phyloP scores from a whole-genome alignment of 1,140 invertebrate genomes.

The Aphelenchoides fujianensis region DNA sequence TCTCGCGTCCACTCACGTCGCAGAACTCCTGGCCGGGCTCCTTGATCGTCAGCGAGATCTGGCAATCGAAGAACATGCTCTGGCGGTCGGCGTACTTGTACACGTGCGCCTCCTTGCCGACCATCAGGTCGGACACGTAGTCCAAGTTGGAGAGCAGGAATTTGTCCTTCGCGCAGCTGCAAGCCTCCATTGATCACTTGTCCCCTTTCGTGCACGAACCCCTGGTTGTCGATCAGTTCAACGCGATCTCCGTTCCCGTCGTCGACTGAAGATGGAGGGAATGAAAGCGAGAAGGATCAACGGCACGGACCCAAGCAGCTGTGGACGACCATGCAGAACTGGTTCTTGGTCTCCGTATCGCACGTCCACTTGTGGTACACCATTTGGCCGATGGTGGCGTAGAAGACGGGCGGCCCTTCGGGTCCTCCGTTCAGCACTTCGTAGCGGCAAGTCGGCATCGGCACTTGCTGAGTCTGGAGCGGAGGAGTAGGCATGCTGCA shows the following conservation, averaged over 20 bases:
- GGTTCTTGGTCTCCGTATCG: conserved; percentile 53
- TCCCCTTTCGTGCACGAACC: conserved; percentile 42
- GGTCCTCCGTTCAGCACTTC: conserved; percentile 58
- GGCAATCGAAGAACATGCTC: conserved; percentile 61
- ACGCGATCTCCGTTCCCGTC: conserved; percentile 58
- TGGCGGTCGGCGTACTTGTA: conserved; percentile 60
- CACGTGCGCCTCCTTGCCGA: conserved; percentile 60
- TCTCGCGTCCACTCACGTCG: conserved; percentile 41
- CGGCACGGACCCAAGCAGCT: conserved; percentile 20
- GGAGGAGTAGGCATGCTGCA: conserved; percentile 45
- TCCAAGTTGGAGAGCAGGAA: conserved; percentile 58
- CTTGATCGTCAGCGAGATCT: conserved; percentile 57
- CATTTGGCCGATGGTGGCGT: conserved; percentile 61
- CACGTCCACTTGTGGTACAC: conserved; percentile 56
- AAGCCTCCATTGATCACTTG: conserved; percentile 17
- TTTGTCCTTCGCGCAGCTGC: conserved; percentile 58
- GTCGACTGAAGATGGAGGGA: conserved; percentile 36
- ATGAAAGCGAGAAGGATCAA: neutral
- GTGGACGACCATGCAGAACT: conserved; percentile 61
- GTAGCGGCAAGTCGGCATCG: conserved; percentile 59
- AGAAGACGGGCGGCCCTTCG: conserved; percentile 57
- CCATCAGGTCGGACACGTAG: conserved; percentile 59
- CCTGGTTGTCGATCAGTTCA: conserved; percentile 55
- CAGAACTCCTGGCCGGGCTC: conserved; percentile 53
- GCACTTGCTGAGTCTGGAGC: conserved; percentile 54